These are phyloP conservation scores for Drosophila guanche DNA, from an alignment of 1,140 invertebrate genomes.

Conservation along the genomic window DNA sequence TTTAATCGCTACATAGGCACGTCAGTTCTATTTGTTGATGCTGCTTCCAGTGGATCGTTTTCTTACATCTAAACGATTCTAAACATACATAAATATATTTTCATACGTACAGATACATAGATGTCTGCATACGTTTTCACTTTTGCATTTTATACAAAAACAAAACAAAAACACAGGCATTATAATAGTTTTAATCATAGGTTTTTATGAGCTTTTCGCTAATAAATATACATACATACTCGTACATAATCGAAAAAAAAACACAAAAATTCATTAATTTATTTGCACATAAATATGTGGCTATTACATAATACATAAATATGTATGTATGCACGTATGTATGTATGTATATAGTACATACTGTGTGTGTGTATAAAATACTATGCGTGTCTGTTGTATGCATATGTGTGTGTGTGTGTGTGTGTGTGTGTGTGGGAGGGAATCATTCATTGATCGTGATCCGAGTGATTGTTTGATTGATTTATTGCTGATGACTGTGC, in stretches of 20 bases:
- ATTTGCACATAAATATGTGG: slow-evolving; percentile 28
- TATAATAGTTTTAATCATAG: neutral
- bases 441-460: slow-evolving; percentile 33
- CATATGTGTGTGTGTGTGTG: slow-evolving; percentile 16
- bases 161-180: slow-evolving; percentile 24
- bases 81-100: slow-evolving; percentile 27
- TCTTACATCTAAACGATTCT: slow-evolving; percentile 36
- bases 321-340: slow-evolving; percentile 18
- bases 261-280: slow-evolving; percentile 14
- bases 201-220: slow-evolving; percentile 34
- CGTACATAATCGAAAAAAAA: slow-evolving; percentile 24
- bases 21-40: slow-evolving; percentile 77
- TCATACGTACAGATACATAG: slow-evolving; percentile 6
- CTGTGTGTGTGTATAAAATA: slow-evolving; percentile 24
- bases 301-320: slow-evolving; percentile 16
- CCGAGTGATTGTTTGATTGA: slow-evolving; percentile 10
- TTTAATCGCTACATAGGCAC: slow-evolving; percentile 78
- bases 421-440: slow-evolving; percentile 14
- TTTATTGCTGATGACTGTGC: slow-evolving; percentile 3
- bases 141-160: slow-evolving; percentile 54
- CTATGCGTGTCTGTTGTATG: slow-evolving; percentile 9
- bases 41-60: slow-evolving; percentile 45
- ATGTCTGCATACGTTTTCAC: slow-evolving; percentile 26
- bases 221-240: slow-evolving; percentile 34
- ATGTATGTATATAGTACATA: slow-evolving; percentile 55